These are phyloP conservation scores for Crioceris asparagi DNA, from an alignment of 2,888 invertebrate genomes.

Conservation along the genomic window DNA sequence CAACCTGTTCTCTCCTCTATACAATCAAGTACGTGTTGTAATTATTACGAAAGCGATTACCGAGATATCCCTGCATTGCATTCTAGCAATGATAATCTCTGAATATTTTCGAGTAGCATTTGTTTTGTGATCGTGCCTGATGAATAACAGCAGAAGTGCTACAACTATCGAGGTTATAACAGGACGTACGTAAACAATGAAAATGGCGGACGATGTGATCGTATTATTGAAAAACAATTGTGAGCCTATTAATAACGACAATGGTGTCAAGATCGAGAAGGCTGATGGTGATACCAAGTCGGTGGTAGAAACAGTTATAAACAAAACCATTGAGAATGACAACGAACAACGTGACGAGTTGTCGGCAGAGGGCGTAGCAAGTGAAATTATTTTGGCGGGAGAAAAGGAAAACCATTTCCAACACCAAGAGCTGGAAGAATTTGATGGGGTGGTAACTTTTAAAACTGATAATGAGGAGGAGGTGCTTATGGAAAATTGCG, in stretches of 20 bases:
- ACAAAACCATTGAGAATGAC: constrained; percentile 16
- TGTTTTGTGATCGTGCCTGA: too few species aligned
- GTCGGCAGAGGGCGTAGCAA: constrained; percentile 31
- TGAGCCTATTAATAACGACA: constrained; percentile 26
- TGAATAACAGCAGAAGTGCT: too few species aligned
- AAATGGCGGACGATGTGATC: constrained; percentile 26
- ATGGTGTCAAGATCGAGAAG: constrained; percentile 21
- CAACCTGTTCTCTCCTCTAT: too few species aligned
- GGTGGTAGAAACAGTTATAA: constrained; percentile 15
- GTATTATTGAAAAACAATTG: constrained; percentile 23
- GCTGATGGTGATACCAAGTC: constrained; percentile 9
- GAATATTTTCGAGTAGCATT: too few species aligned
- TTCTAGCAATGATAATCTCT: too few species aligned
- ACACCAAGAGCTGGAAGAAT: constrained; percentile 11
- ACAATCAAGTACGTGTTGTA: too few species aligned
- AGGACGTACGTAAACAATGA: constrained; percentile 18
- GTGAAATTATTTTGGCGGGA: constrained; percentile 32
- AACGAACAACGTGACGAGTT: constrained; percentile 17
- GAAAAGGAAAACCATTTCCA: constrained; percentile 13
- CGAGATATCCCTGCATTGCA: too few species aligned
- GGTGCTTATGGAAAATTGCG: constrained; percentile 12
- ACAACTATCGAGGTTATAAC: too few species aligned
- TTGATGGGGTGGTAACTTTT: constrained; percentile 19
- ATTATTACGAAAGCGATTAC: too few species aligned
- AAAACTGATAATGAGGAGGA: constrained; percentile 17